These are phyloP conservation scores for Eristalis tenax DNA, from an alignment of 2,888 invertebrate genomes.

Conservation along the genomic window DNA sequence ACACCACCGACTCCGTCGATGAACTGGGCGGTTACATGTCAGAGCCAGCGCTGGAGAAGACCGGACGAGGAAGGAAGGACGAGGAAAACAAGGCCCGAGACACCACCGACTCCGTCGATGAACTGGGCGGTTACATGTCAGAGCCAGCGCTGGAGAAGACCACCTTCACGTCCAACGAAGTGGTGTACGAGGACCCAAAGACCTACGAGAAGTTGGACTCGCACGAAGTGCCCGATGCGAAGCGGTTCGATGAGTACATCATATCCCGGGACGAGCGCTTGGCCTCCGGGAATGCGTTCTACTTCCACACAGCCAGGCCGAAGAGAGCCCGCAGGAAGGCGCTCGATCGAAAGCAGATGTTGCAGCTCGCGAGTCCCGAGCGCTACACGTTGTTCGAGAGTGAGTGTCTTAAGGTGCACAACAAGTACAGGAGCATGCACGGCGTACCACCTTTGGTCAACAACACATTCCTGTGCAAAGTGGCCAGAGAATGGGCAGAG, in stretches of 20 bases:
- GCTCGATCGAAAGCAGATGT: conserved; percentile 31
- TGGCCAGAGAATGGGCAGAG: conserved; percentile 64
- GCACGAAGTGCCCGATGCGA: conserved; percentile 28
- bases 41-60: background rate
- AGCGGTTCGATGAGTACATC: conserved; percentile 29
- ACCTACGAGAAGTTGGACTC: conserved; percentile 39
- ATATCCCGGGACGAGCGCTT: conserved; percentile 45
- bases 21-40: background rate
- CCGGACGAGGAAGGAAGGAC: background rate
- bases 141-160: background rate
- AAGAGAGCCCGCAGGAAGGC: background rate
- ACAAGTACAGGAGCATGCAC: conserved; percentile 44
- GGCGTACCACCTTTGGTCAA: conserved; percentile 40
- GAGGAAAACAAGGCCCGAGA: background rate
- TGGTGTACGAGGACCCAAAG: conserved; percentile 37
- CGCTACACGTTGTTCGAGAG: conserved; percentile 37
- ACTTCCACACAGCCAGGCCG: conserved; percentile 40
- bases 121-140: background rate
- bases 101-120: background rate
- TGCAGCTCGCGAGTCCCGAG: conserved; percentile 50
- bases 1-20: background rate
- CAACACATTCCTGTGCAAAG: conserved; percentile 44
- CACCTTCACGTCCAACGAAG: background rate
- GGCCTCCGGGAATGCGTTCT: conserved; percentile 15
- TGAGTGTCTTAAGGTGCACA: conserved; percentile 48